These are phyloP conservation scores for Procambarus virginalis DNA, from an alignment of 1,140 invertebrate species.

Conservation along the genomic window DNA sequence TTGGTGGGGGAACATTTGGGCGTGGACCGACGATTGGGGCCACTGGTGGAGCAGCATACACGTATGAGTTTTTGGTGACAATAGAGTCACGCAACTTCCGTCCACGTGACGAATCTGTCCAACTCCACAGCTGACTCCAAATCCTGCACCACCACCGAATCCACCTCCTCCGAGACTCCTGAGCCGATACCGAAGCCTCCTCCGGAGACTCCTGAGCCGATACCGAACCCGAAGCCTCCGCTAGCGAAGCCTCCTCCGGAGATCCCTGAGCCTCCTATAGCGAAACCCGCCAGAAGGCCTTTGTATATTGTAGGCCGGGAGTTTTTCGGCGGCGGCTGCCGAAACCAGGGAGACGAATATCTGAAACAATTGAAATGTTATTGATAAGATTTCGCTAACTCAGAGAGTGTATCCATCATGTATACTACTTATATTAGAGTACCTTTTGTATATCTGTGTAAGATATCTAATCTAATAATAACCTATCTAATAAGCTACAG, in stretches of 20 bases:
- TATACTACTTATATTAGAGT: no score
- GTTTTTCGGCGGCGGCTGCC: not conserved
- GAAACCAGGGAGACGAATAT: not conserved
- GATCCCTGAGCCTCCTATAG: not conserved
- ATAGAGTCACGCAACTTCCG: conserved; percentile 7
- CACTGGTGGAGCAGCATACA: not conserved
- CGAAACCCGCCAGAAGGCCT: not conserved
- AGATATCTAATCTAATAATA: no score
- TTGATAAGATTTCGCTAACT: no score
- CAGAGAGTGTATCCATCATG: no score
- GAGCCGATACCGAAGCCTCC: not conserved
- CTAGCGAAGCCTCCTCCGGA: not conserved
- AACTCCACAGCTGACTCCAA: not conserved
- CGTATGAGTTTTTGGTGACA: conserved; percentile 9
- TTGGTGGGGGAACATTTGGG: conserved; percentile 3
- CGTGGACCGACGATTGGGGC: not conserved
- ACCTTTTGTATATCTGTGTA: no score
- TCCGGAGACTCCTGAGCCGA: not conserved
- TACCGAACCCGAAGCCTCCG: not conserved
- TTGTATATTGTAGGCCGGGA: not conserved
- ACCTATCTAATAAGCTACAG: no score
- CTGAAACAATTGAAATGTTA: not conserved
- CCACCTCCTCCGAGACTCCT: not conserved
- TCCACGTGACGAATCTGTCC: conserved; percentile 28
- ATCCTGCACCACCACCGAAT: not conserved